A percentile compares a stretch with the other conserved stretches of the same genome.
Conservation (phyloP, 2,888 invertebrate genomes). For the Zaprionus bogoriensis region DNA sequence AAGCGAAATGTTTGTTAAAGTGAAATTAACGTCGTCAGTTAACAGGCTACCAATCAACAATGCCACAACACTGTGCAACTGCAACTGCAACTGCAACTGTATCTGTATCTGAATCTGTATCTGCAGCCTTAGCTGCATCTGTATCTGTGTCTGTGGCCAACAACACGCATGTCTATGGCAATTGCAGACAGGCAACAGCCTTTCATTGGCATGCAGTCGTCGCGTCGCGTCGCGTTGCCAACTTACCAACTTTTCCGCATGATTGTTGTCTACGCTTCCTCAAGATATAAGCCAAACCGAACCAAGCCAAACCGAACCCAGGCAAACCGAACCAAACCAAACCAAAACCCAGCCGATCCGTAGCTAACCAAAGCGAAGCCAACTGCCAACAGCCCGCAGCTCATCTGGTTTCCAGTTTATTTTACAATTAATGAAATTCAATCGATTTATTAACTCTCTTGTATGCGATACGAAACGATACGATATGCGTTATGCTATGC, state of each 20-base stretch:
- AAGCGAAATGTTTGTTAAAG: constrained; percentile 80
- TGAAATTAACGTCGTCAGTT: constrained; percentile 77
- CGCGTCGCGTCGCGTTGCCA: constrained; percentile 52
- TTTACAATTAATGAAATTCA: constrained; percentile 80
- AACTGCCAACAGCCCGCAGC: constrained; percentile 15
- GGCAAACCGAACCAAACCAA: constrained; percentile 10
- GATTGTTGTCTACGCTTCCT: constrained; percentile 63
- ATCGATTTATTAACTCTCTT: constrained; percentile 80
- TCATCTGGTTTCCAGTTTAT: constrained; percentile 52
- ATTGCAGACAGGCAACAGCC: constrained; percentile 44
- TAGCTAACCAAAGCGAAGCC: constrained; percentile 16
- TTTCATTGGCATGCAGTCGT: constrained; percentile 59
- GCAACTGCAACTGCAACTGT: too few species aligned
- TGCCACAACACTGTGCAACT: constrained; percentile 58
- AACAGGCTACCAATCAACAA: constrained; percentile 74
- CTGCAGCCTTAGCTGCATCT: constrained; percentile 12
- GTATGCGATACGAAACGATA: too few species aligned
- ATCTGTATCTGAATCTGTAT: constrained; percentile 17
- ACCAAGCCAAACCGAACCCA: constrained; percentile 1
- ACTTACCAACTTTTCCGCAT: constrained; percentile 62
- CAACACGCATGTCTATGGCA: constrained; percentile 25
- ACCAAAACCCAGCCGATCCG: constrained; percentile 3
- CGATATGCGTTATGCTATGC: too few species aligned
- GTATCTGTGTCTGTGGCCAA: constrained; percentile 31
- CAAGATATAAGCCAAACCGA: constrained; percentile 25